phyloP scores from a whole-genome alignment of 2,797 vertebrate species.

The Botia almorhae region DNA sequence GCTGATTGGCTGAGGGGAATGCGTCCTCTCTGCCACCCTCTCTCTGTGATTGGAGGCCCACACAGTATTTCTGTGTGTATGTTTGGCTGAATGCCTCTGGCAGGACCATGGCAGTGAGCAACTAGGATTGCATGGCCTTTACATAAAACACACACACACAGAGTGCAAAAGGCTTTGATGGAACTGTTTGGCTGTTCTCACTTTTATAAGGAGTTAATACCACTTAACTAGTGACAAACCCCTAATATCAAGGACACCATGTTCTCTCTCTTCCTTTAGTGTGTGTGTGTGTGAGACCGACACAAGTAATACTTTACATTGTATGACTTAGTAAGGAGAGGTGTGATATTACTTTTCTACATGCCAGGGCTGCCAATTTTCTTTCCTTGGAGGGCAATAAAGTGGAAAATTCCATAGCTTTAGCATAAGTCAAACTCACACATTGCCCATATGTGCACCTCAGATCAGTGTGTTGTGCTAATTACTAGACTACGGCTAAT shows the following conservation, averaged over 20 bases:
- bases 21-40: slow-evolving; percentile 4
- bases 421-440: not conserved
- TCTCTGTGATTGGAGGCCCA: slow-evolving; percentile 24
- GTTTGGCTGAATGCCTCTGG: slow-evolving; percentile 39
- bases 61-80: slow-evolving; percentile 11
- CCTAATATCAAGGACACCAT: not conserved
- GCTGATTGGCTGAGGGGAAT: slow-evolving; percentile 25
- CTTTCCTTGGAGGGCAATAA: too few species aligned
- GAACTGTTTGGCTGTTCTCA: not conserved
- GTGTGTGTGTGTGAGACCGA: too few species aligned
- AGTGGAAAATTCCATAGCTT: too few species aligned
- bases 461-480: not conserved
- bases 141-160: slow-evolving; percentile 25
- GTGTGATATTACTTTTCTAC: too few species aligned
- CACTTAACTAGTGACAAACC: not conserved
- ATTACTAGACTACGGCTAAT: not conserved
- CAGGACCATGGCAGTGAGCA: slow-evolving; percentile 39
- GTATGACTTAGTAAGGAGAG: too few species aligned
- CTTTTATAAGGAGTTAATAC: not conserved
- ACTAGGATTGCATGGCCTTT: slow-evolving; percentile 40
- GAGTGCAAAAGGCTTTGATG: not conserved
- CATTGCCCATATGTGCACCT: not conserved
- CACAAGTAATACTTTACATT: too few species aligned
- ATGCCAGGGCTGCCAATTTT: too few species aligned
- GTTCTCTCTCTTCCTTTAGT: too few species aligned